Percentiles rank a stretch among this genome's conserved stretches.
Evolutionary conservation across 1,140 invertebrate species (phyloP).

Genomic region (Zaprionus camerounensis): DNA sequence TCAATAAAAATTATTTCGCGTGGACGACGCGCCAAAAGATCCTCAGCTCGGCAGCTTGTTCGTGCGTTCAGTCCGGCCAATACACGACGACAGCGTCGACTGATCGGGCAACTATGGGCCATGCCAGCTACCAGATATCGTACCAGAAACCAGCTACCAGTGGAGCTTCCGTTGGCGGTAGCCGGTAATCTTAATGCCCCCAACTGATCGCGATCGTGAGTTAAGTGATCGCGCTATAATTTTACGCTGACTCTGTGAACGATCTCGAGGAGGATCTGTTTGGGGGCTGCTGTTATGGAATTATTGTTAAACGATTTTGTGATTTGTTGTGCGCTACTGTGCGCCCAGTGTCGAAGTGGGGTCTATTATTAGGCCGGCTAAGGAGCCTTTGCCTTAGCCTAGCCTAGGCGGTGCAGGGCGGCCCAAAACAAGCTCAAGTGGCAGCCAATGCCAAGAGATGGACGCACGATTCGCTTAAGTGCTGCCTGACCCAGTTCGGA

Average conservation of each 20-base stretch:
- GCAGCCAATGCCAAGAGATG: slow-evolving; percentile 71
- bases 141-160: slow-evolving; percentile 25
- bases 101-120: slow-evolving; percentile 24
- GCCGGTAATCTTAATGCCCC: slow-evolving; percentile 81
- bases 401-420: slow-evolving; percentile 42
- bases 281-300: slow-evolving; percentile 64
- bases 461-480: slow-evolving; percentile 80
- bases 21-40: slow-evolving; percentile 50
- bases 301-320: slow-evolving; percentile 83
- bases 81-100: slow-evolving; percentile 30
- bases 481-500: slow-evolving; percentile 72
- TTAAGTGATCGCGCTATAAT: slow-evolving; percentile 84
- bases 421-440: slow-evolving; percentile 56
- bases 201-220: slow-evolving; percentile 82
- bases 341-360: slow-evolving; percentile 41
- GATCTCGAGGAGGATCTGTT: slow-evolving; percentile 22
- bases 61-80: slow-evolving; percentile 56
- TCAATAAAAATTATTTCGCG: slow-evolving; percentile 84
- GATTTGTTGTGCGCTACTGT: slow-evolving; percentile 82
- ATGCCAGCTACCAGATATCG: slow-evolving; percentile 5
- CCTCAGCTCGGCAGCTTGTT: slow-evolving; percentile 34
- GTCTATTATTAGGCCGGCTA: slow-evolving; percentile 69
- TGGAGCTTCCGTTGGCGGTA: slow-evolving; percentile 60
- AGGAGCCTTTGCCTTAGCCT: slow-evolving; percentile 8
- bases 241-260: slow-evolving; percentile 68